These are phyloP conservation scores for Stomorhina lunata DNA, from an alignment of 2,888 invertebrate species.

Conservation along the genomic window DNA sequence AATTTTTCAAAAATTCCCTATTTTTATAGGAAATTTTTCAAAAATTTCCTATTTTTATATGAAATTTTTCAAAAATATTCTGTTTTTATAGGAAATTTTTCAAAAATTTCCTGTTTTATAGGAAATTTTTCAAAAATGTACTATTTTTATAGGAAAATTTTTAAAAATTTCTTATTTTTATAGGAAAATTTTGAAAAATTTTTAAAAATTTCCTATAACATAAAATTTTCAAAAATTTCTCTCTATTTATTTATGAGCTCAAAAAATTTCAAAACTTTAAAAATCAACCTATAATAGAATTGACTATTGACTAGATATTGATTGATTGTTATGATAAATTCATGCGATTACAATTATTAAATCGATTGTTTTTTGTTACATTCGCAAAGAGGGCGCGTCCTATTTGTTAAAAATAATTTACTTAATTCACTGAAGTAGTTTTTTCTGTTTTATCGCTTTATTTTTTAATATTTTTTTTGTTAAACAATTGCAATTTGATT, in stretches of 20 bases:
- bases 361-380: constrained; percentile 52
- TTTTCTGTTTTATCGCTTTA: constrained; percentile 1
- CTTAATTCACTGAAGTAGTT: constrained; percentile 37
- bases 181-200: too few relatives aligned
- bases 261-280: not conserved
- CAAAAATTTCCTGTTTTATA: too few relatives aligned
- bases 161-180: too few relatives aligned
- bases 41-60: too few relatives aligned
- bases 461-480: not conserved
- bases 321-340: constrained; percentile 64
- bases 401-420: constrained; percentile 62
- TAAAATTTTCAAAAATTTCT: constrained; percentile 1
- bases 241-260: not conserved
- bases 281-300: constrained; percentile 28
- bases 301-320: constrained; percentile 55
- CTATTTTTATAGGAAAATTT: too few relatives aligned
- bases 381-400: constrained; percentile 62
- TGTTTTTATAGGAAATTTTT: too few relatives aligned
- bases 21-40: too few relatives aligned
- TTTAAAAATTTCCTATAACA: too few relatives aligned
- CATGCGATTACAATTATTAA: constrained; percentile 60
- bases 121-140: too few relatives aligned
- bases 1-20: too few relatives aligned
- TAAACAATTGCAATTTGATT: constrained; percentile 58
- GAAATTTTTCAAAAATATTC: too few relatives aligned